Percentiles rank a stretch among this genome's conserved stretches.
These are phyloP conservation scores for Gallinago stenura DNA, from an alignment of 2,797 vertebrate species.

Conservation along the genomic window DNA sequence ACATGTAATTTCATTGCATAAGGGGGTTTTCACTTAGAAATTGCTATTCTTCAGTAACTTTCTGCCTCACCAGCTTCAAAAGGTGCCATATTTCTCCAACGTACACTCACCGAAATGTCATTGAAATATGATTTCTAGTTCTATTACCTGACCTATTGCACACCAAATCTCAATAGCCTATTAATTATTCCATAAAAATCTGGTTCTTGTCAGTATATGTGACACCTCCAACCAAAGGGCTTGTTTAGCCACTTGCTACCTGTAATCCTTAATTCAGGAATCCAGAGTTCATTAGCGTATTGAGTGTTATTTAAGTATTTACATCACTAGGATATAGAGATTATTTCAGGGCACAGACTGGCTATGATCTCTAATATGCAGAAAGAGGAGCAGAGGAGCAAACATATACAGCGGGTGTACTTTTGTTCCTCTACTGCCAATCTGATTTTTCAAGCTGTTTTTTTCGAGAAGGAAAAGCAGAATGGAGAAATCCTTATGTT, in stretches of 20 bases:
- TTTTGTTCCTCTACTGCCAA: conserved; percentile 22
- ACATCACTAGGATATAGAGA: conserved; percentile 14
- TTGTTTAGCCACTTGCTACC: conserved; percentile 13
- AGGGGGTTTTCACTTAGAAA: neutral
- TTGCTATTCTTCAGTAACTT: neutral
- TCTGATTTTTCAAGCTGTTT: conserved; percentile 63
- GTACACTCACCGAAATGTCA: neutral
- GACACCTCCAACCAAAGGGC: neutral
- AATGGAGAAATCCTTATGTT: conserved; percentile 44
- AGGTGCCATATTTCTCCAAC: conserved; percentile 1
- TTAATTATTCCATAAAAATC: conserved; percentile 32
- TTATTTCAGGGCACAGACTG: conserved; percentile 7
- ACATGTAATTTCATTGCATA: neutral
- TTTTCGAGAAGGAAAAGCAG: conserved; percentile 28
- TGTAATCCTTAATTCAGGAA: neutral
- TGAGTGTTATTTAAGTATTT: neutral
- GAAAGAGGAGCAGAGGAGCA: conserved; percentile 26
- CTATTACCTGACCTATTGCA: neutral
- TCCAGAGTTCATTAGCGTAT: neutral
- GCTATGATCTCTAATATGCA: conserved; percentile 21
- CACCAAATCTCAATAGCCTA: conserved; percentile 4
- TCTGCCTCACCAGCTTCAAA: neutral
- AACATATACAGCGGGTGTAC: conserved; percentile 2
- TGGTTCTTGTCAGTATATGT: neutral
- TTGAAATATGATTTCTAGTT: neutral